phyloP scores from a whole-genome alignment of 2,113 vertebrate species.

The Cyprinus carpio region DNA sequence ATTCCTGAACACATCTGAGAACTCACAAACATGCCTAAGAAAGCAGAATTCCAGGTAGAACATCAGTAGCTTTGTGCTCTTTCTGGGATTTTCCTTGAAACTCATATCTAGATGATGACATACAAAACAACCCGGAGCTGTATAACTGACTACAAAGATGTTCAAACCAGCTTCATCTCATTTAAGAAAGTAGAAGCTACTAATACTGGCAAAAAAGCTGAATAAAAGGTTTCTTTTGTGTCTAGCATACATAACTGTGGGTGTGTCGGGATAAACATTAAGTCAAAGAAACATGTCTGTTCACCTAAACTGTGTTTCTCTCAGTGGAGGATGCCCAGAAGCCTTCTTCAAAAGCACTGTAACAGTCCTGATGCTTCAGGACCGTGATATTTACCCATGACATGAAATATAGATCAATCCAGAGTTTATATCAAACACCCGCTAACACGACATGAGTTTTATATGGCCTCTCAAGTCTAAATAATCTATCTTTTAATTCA shows the following conservation, averaged over 20 bases:
- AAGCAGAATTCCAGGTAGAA: slow-evolving; percentile 23
- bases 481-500: too few species aligned
- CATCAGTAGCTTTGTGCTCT: neutral
- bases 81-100: neutral
- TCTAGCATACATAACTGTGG: neutral
- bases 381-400: neutral
- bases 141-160: neutral
- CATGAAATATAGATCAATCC: neutral
- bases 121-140: neutral
- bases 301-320: neutral
- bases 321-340: neutral
- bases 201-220: neutral
- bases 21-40: neutral
- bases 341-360: neutral
- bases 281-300: neutral
- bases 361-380: neutral
- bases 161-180: neutral
- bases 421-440: neutral
- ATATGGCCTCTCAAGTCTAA: neutral
- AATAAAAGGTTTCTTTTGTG: neutral
- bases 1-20: slow-evolving; percentile 16
- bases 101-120: neutral
- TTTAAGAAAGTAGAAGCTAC: neutral
- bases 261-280: neutral
- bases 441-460: neutral